Evolutionary conservation across 2,113 vertebrate species (phyloP), one percentile per base, ranked within the genome.

Genomic region (Caracal caracal): DNA sequence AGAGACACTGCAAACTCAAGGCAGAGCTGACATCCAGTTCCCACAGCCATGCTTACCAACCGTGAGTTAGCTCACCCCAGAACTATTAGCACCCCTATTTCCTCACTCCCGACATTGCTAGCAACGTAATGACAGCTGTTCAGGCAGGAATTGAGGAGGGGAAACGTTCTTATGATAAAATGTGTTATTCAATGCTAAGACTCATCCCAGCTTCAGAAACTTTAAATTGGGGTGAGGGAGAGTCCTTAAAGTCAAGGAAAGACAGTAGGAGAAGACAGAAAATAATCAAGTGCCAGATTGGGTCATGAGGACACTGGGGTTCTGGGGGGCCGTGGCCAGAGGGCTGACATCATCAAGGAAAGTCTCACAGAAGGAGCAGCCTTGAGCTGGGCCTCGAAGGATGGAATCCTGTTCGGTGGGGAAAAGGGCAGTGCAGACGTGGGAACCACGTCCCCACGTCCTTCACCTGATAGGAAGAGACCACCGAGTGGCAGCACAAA

Each of bases 171-270:
- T 40, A 33, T 17, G 5, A 43, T 51, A 79, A 40, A 47, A 56
- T 51, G 28, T 79, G 26, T 47, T 53, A 28, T 35, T 63, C 3
- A 11, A 30, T 30, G 65, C 35, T 53, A 63, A 71, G 28, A 71
- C 65, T 28, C 24, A 65, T 19, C 63, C 17, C 28, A 7, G 22
- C 53, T 73, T 85, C n/a, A 30, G 61, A 83, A 68, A 78, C 59
- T 63, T 73, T 37, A 43, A 33, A 13, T 43, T 20, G 16, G 8
- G 26, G 63, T 20, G 26, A 3, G 33, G 59, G 35, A 9, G 56
- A 88, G 53, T 71, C 56, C 43, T 82, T 75, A 24, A 33, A 47
- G 35, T 92, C 49, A 66, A 51, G 65, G n/a, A 43, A 88, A 88
- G 83, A 82, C 1, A 75, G 33, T 19, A 56, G 0, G 51, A 68